These are phyloP conservation scores for Toxotes chatareus DNA, from an alignment of 2,113 vertebrate genomes.

Conservation along the genomic window DNA sequence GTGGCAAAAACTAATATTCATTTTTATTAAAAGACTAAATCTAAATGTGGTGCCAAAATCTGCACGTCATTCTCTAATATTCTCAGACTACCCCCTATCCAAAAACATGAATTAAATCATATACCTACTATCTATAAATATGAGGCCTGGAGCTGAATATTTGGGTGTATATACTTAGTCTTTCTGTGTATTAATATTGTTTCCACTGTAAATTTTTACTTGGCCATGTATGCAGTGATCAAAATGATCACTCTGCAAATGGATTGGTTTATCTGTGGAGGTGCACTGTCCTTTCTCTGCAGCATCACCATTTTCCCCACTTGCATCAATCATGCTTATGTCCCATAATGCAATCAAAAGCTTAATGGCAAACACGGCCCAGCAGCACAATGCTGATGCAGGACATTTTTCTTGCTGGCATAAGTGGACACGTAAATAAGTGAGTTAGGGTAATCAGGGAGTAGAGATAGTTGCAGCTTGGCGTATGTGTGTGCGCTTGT, in stretches of 20 bases:
- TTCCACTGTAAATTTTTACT: conserved; percentile 3
- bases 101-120: not conserved
- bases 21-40: not conserved
- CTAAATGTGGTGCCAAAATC: too few relatives aligned
- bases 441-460: conserved; percentile 73
- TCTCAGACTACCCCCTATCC: too few relatives aligned
- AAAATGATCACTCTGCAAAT: conserved; percentile 47
- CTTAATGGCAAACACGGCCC: conserved; percentile 77
- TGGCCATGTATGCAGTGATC: conserved; percentile 33
- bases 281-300: conserved; percentile 49
- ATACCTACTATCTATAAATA: not conserved
- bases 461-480: conserved; percentile 41
- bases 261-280: conserved; percentile 54
- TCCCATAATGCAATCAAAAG: conserved; percentile 82
- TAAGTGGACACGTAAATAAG: conserved; percentile 76
- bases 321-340: conserved; percentile 82
- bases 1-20: not conserved
- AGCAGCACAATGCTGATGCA: conserved; percentile 75
- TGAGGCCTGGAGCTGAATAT: not conserved
- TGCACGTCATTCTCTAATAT: too few relatives aligned
- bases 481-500: not conserved
- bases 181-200: not conserved
- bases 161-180: not conserved
- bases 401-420: conserved; percentile 76
- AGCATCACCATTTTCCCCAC: conserved; percentile 59